Base-by-base conservation (phyloP, 2,113 vertebrate genomes). In the Oncorhynchus tshawytscha region DNA sequence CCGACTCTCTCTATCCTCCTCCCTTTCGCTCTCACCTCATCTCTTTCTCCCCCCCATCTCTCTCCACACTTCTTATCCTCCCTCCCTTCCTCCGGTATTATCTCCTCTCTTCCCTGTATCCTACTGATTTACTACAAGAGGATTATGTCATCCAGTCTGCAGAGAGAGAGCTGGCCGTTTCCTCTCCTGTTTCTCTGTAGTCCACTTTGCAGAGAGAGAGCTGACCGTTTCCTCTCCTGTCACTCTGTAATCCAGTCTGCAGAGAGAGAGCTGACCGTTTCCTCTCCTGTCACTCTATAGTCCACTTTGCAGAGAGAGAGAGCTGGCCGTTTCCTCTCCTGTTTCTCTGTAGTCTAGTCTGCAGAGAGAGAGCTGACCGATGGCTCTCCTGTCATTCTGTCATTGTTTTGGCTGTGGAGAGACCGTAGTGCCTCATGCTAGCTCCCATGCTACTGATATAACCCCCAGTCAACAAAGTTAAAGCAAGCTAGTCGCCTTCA, bases 51-150 rank as follows among this genome's bases (percentile, higher is more conserved):
- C 59, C 81, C 72, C 60, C 70, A 59, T 39, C 39, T 39, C 39
- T 9, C 39, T 39, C 39, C 39, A 39, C 39, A 39, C 39, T 39
- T 39, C 62, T 74, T 66, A 51, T 76, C 65, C 49, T 51, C 67
- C 71, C 75, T 75, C 59, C 74, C 73, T 80, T 78, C 8, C 39
- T 39, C 39, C 39, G 2, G 1, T 9, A 39, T 9, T 39, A 39
- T 81, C 69, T 45, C 71, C 76, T 76, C 81, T 73, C 75, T 71
- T 85, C 82, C 74, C 81, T 79, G 0, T 83, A 85, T 91, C 92
- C 29, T 75, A 67, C 72, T 75, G 86, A 77, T 91, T 76, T 81
- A 82, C 12, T 51, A 83, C 81, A 78, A 48, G 81, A 86, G 80
- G 82, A 89, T 90, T 89, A 89, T 82, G 84, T 5, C 13, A 73